A percentile compares a stretch with the other conserved stretches of the same genome.
Conservation (phyloP, 2,888 invertebrate genomes). For the Eulithis prunata region DNA sequence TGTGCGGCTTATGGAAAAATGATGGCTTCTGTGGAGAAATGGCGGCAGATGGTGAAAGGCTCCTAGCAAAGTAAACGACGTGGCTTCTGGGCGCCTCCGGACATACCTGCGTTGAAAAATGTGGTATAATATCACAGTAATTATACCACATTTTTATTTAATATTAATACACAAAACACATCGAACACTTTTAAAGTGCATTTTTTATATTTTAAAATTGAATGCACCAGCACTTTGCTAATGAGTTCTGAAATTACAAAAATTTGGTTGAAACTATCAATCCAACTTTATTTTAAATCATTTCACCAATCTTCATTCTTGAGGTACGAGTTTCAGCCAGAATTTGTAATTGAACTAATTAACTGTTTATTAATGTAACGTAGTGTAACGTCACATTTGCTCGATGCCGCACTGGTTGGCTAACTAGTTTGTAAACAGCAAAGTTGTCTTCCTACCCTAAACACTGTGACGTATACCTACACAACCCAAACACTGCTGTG, state of each 20-base stretch:
- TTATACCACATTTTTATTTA: slow-evolving; percentile 28
- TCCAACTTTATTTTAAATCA: not conserved
- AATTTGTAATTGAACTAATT: slow-evolving; percentile 16
- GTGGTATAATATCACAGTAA: slow-evolving; percentile 15
- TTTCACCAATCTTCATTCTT: slow-evolving; percentile 7
- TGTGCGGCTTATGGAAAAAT: slow-evolving; percentile 49
- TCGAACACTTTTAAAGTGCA: slow-evolving; percentile 20
- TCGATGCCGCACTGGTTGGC: slow-evolving; percentile 41
- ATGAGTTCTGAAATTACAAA: slow-evolving; percentile 16
- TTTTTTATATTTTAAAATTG: slow-evolving; percentile 21
- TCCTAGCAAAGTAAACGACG: slow-evolving; percentile 48
- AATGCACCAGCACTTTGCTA: slow-evolving; percentile 38
- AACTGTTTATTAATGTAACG: slow-evolving; percentile 8
- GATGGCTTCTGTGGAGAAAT: slow-evolving; percentile 26
- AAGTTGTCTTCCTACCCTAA: slow-evolving; percentile 15
- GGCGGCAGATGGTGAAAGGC: slow-evolving; percentile 70
- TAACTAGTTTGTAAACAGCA: slow-evolving; percentile 40
- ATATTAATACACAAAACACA: slow-evolving; percentile 12
- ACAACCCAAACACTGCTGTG: slow-evolving; percentile 27
- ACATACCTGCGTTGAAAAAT: slow-evolving; percentile 57
- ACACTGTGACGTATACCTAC: not conserved
- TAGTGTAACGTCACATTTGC: slow-evolving; percentile 32
- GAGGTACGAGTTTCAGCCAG: slow-evolving; percentile 27
- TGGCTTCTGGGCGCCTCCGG: slow-evolving; percentile 69
- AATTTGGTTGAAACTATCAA: slow-evolving; percentile 20